phyloP scores from a whole-genome alignment of 2,797 vertebrate genomes.

The Tiaroga cobitis region DNA sequence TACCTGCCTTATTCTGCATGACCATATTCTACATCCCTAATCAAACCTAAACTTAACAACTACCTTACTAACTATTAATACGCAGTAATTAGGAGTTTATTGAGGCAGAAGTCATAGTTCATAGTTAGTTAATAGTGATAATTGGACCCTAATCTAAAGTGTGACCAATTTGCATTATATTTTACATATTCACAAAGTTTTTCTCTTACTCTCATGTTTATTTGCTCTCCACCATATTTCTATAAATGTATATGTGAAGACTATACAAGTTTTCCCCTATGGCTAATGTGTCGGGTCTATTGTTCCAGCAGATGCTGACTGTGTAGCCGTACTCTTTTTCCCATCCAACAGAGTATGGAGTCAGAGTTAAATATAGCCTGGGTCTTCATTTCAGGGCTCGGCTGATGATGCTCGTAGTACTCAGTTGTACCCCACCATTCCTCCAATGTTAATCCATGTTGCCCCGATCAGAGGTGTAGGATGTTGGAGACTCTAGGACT shows the following conservation, averaged over 20 bases:
- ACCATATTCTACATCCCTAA: too few species aligned
- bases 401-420: constrained; percentile 68
- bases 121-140: too few species aligned
- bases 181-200: background rate
- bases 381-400: constrained; percentile 73
- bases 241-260: background rate
- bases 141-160: too few species aligned
- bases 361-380: constrained; percentile 75
- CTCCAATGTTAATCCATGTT: constrained; percentile 65
- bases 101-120: too few species aligned
- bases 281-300: constrained; percentile 8
- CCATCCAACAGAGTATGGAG: constrained; percentile 34
- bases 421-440: constrained; percentile 60
- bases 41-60: too few species aligned
- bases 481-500: constrained; percentile 51
- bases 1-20: too few species aligned
- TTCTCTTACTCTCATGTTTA: background rate
- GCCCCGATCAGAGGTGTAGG: constrained; percentile 62
- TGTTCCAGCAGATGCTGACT: constrained; percentile 32
- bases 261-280: background rate
- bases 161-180: background rate
- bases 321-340: constrained; percentile 34
- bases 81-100: too few species aligned
- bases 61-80: too few species aligned
- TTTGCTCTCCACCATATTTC: background rate